phyloP scores from a whole-genome alignment of 2,113 vertebrate species.

The Trematocara nigrifrons region DNA sequence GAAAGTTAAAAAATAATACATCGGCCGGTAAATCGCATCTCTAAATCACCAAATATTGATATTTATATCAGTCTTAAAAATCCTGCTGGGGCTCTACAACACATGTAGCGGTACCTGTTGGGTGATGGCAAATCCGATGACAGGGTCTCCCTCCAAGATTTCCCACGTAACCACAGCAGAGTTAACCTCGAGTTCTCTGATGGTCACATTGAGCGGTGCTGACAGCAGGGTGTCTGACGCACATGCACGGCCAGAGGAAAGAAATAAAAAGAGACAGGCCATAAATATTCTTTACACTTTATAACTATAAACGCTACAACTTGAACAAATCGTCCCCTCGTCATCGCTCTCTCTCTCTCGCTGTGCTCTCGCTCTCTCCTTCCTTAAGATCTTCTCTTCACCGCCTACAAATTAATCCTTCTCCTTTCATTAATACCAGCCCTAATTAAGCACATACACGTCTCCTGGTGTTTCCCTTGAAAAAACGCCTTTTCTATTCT shows the following conservation, averaged over 20 bases:
- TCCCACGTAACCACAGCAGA: conserved; percentile 95
- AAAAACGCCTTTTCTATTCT: neutral
- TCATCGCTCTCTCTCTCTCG: neutral
- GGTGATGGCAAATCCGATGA: conserved; percentile 95
- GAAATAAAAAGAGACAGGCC: neutral
- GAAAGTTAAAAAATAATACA: neutral
- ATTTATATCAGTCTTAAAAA: neutral
- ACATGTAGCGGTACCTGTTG: conserved; percentile 81
- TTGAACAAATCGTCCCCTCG: neutral
- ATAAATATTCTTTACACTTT: conserved; percentile 8
- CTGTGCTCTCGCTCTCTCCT: neutral
- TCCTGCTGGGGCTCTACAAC: neutral
- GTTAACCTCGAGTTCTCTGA: conserved; percentile 90
- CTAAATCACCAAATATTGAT: neutral
- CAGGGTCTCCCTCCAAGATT: conserved; percentile 89
- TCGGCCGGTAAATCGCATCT: neutral
- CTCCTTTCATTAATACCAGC: conserved; percentile 23
- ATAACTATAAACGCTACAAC: neutral
- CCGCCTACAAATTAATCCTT: conserved; percentile 4
- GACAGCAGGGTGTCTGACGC: conserved; percentile 84
- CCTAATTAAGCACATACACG: conserved; percentile 14
- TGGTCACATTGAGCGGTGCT: conserved; percentile 93
- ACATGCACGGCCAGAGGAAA: conserved; percentile 1
- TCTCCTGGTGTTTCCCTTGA: neutral
- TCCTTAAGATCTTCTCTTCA: neutral